phyloP scores from a whole-genome alignment of 2,888 invertebrate genomes.

The Globia sparganii region DNA sequence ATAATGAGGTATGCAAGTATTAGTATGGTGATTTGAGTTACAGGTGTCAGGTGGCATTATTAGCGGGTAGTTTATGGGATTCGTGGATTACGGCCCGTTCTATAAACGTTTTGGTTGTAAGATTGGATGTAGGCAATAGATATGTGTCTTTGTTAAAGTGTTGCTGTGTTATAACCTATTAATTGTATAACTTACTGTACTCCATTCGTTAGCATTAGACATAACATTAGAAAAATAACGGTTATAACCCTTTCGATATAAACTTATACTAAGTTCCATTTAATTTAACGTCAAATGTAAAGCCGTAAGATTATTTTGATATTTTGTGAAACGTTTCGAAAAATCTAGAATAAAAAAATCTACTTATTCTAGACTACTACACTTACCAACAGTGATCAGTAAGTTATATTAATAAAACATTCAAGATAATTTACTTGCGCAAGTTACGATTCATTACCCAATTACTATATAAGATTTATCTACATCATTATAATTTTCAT shows the following conservation, averaged over 20 bases:
- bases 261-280: too few relatives aligned
- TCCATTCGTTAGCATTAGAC: too few relatives aligned
- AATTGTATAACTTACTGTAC: too few relatives aligned
- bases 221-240: too few relatives aligned
- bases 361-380: neutral
- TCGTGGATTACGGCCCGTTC: neutral
- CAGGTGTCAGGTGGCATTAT: conserved; percentile 55
- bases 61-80: neutral
- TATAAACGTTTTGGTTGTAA: neutral
- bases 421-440: conserved; percentile 22
- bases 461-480: conserved; percentile 14
- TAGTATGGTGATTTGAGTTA: conserved; percentile 44
- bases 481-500: conserved; percentile 13
- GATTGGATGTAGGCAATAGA: neutral
- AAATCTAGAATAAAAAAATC: neutral
- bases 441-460: conserved; percentile 18
- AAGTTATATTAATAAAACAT: conserved; percentile 6
- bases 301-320: too few relatives aligned
- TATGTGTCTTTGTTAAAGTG: neutral
- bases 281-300: too few relatives aligned
- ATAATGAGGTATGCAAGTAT: conserved; percentile 46
- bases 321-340: neutral
- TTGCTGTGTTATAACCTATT: too few relatives aligned
- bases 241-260: neutral
- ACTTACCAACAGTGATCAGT: neutral